phyloP scores from a whole-genome alignment of 2,113 vertebrate genomes.

The Rhea americana region DNA sequence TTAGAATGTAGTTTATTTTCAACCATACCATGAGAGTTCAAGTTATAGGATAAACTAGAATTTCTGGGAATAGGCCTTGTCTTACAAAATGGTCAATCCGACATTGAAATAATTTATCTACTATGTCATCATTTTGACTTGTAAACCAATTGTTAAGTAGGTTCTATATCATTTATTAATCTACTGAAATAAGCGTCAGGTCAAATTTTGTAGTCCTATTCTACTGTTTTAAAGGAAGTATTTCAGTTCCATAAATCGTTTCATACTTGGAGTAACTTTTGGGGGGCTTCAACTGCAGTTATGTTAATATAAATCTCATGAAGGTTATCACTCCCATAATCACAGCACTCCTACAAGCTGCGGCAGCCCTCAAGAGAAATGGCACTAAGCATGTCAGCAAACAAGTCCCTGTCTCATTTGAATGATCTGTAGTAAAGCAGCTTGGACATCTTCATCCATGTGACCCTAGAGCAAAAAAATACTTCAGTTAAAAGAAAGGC shows the following conservation, averaged over 20 bases:
- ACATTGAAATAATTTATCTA: constrained; percentile 30
- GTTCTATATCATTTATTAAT: not conserved
- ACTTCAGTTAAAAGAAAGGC: rapidly evolving
- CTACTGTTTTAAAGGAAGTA: not conserved
- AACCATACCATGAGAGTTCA: not conserved
- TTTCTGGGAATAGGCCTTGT: not conserved
- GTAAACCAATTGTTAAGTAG: not conserved
- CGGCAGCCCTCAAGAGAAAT: not conserved
- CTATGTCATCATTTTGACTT: constrained; percentile 67
- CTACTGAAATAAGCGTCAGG: not conserved
- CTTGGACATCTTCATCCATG: constrained; percentile 98
- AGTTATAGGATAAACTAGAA: not conserved
- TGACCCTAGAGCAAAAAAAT: constrained; percentile 83
- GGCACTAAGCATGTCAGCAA: constrained; percentile 73
- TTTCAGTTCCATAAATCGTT: not conserved
- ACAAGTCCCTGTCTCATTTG: constrained; percentile 96
- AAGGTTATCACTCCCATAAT: not conserved
- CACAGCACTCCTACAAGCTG: not conserved
- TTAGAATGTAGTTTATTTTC: not conserved
- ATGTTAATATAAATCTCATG: not conserved
- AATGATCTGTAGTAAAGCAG: constrained; percentile 95
- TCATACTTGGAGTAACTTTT: not conserved
- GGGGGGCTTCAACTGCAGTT: not conserved
- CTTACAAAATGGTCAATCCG: constrained; percentile 46
- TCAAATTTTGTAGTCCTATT: not conserved